A percentile compares a stretch with the other conserved stretches of the same genome.
Evolutionary conservation across 2,113 vertebrate genomes (phyloP).

Genomic region (Glareola pratincola): DNA sequence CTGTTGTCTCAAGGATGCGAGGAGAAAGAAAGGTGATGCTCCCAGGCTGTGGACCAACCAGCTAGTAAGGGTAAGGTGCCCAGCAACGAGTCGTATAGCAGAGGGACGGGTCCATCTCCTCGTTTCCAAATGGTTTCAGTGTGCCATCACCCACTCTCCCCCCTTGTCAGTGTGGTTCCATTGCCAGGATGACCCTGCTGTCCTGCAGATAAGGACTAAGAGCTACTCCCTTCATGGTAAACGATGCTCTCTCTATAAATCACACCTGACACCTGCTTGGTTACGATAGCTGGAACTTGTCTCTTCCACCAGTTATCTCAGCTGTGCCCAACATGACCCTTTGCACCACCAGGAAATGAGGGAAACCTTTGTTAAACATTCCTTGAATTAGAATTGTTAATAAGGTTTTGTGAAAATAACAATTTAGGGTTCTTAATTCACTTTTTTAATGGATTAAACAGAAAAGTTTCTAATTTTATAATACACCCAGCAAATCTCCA

Average conservation of each 20-base stretch:
- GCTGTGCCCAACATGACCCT: not conserved
- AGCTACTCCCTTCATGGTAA: not conserved
- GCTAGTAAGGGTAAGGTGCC: not conserved
- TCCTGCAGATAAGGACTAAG: not conserved
- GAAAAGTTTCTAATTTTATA: not conserved
- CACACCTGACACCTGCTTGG: not conserved
- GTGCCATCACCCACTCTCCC: not conserved
- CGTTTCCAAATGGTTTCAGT: not conserved
- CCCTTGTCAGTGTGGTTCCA: not conserved
- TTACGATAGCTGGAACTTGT: not conserved
- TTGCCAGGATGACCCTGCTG: not conserved
- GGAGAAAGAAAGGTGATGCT: not conserved
- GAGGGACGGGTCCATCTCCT: not conserved
- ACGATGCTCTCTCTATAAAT: not conserved
- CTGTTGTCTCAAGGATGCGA: rapidly evolving
- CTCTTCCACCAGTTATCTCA: not conserved
- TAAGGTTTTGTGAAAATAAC: not conserved
- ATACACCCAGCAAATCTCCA: not conserved
- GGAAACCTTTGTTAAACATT: not conserved
- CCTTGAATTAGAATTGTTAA: not conserved
- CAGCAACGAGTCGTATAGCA: rapidly evolving
- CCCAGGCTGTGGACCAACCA: not conserved
- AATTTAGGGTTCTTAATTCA: not conserved
- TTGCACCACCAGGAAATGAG: not conserved
- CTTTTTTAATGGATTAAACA: not conserved